Evolutionary conservation across 2,113 vertebrate species (phyloP), one percentile per base, ranked within the genome.

Genomic region (Sceloporus tristichus): DNA sequence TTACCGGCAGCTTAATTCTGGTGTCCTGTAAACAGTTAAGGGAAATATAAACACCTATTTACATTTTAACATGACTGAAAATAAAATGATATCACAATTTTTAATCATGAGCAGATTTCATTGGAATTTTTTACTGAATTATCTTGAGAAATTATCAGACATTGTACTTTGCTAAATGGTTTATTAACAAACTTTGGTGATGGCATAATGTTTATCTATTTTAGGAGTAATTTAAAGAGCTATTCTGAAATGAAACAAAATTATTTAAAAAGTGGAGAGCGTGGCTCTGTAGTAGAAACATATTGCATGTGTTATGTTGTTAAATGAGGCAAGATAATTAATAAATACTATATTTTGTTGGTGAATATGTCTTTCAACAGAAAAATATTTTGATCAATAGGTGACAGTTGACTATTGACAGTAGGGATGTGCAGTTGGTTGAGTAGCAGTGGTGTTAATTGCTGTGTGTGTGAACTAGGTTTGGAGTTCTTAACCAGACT

Each of bases 151-250:
- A 92, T 90, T 80, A 79, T 79, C 25, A 80, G 53, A 34, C 56
- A 54, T 73, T 0, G 0, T 74, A 29, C 19, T 85, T 81, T 75
- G 78, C 4, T 85, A 54, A 87, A 77, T 73, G 34, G 3, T 87
- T 85, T 91, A 89, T 89, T 91, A 78, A 82, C 88, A 3, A 62
- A n/a, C 84, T 74, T 87, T 7, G 23, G 25, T 87, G 91, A 38
- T 21, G 82, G 4, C 25, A 2, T 79, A 21, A 8, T 4, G 0
- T 87, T 90, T 84, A 62, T 82, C 21, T 4, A 68, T 85, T 89
- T 89, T 59, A 76, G 78, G 81, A 84, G 68, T 27, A 19, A n/a
- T 18, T 80, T 70, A 89, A 89, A 81, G 40, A 40, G 6, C 6
- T 87, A 89, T 13, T 75, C 38, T 81, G 80, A 84, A 91, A 80